phyloP scores from a whole-genome alignment of 64 coral and sea anemone species.

The Pachyseris speciosa region DNA sequence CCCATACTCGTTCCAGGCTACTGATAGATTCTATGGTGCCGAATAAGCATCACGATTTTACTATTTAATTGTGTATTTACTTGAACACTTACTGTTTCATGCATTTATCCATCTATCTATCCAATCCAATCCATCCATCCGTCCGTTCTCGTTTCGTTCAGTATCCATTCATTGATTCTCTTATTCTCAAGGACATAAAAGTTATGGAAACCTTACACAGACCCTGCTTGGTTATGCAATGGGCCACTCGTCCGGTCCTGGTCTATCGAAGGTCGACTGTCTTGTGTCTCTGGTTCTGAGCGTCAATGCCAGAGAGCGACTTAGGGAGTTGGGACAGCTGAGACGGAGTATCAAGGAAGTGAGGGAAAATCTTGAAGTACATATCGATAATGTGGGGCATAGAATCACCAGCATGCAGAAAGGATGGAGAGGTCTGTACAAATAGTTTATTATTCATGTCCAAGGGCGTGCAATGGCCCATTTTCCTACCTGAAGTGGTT shows the following conservation, averaged over 20 bases:
- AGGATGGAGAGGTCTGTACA: conserved; percentile 55
- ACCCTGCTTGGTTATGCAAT: conserved; percentile 71
- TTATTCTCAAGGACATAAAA: too few species aligned
- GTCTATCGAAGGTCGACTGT: conserved; percentile 66
- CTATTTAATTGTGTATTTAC: too few species aligned
- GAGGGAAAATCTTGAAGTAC: conserved; percentile 27
- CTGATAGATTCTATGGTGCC: too few species aligned
- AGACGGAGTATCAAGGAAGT: conserved; percentile 28
- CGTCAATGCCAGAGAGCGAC: conserved; percentile 49
- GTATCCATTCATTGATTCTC: too few species aligned
- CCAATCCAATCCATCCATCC: too few species aligned
- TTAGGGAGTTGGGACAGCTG: conserved; percentile 45
- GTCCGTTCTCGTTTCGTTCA: too few species aligned
- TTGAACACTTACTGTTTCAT: too few species aligned
- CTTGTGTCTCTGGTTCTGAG: conserved; percentile 77
- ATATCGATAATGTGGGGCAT: conserved; percentile 57
- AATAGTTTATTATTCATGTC: background rate
- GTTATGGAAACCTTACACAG: conserved; percentile 31
- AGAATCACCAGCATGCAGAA: conserved; percentile 53
- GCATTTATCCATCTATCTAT: too few species aligned
- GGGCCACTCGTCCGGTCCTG: conserved; percentile 27
- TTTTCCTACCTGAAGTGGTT: background rate
- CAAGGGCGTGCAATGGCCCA: background rate
- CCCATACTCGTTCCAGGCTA: too few species aligned
- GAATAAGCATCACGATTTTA: too few species aligned